phyloP scores from a whole-genome alignment of 64 coral and sea anemone species.

The Montipora cactus region DNA sequence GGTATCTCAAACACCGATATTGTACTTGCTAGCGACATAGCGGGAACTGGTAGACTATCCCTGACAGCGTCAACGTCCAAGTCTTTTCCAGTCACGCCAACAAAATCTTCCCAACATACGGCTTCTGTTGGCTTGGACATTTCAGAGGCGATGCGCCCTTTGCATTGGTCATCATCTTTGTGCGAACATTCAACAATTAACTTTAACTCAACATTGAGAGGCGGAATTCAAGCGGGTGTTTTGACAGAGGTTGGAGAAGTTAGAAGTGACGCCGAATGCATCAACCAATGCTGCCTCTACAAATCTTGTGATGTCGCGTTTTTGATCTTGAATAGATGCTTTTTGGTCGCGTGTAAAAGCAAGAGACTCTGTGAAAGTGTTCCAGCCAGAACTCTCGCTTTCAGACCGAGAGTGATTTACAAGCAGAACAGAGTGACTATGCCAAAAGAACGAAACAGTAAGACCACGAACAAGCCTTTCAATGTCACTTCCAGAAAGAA shows the following conservation, averaged over 20 bases:
- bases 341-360: conserved; percentile 76
- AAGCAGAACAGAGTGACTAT: conserved; percentile 4
- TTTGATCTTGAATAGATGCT: conserved; percentile 79
- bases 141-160: conserved; percentile 60
- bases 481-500: not conserved
- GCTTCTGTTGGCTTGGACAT: conserved; percentile 22
- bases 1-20: not conserved
- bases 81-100: not conserved
- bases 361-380: conserved; percentile 70
- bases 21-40: not conserved
- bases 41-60: not conserved
- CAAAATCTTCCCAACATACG: not conserved
- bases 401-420: conserved; percentile 76
- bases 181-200: conserved; percentile 72
- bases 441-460: not conserved
- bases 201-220: conserved; percentile 72
- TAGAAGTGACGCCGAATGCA: conserved; percentile 75
- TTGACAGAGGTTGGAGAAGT: conserved; percentile 71
- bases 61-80: not conserved
- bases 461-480: not conserved
- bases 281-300: conserved; percentile 69
- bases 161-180: conserved; percentile 16
- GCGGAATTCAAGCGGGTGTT: conserved; percentile 78
- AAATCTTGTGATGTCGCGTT: conserved; percentile 68
- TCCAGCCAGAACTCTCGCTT: conserved; percentile 69